Evolutionary conservation across 2,888 invertebrate genomes (phyloP).

Genomic region (Euplexia lucipara): DNA sequence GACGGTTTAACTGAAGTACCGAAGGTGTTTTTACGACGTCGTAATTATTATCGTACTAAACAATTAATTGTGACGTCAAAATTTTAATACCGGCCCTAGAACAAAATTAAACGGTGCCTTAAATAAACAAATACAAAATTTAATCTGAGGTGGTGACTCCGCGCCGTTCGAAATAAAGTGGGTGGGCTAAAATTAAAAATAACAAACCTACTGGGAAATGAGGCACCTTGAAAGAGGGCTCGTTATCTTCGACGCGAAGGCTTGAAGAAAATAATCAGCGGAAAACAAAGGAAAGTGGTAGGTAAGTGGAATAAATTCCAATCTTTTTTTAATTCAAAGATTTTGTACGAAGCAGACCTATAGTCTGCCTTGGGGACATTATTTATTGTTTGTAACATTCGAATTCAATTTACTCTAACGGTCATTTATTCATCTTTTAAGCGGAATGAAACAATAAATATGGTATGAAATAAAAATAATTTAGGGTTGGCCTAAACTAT

Average conservation of each 20-base stretch:
- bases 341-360: slow-evolving; percentile 45
- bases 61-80: slow-evolving; percentile 49
- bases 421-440: slow-evolving; percentile 26
- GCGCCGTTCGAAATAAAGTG: slow-evolving; percentile 65
- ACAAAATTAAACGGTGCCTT: slow-evolving; percentile 42
- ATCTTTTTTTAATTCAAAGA: slow-evolving; percentile 62
- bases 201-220: slow-evolving; percentile 81
- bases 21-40: slow-evolving; percentile 42
- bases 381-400: slow-evolving; percentile 40
- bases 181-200: slow-evolving; percentile 78
- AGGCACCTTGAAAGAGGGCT: slow-evolving; percentile 78
- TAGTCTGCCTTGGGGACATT: slow-evolving; percentile 44
- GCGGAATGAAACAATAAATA: slow-evolving; percentile 8
- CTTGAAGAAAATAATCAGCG: slow-evolving; percentile 79
- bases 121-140: slow-evolving; percentile 55
- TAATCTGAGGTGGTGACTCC: slow-evolving; percentile 60
- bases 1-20: slow-evolving; percentile 31
- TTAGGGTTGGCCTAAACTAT: background rate
- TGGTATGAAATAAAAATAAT: slow-evolving; percentile 16
- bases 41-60: slow-evolving; percentile 45
- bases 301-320: slow-evolving; percentile 70
- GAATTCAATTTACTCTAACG: slow-evolving; percentile 31
- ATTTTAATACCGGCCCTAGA: slow-evolving; percentile 27
- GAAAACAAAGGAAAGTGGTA: slow-evolving; percentile 76
- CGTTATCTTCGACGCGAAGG: slow-evolving; percentile 79